Conservation (phyloP, 2,797 vertebrate genomes). For the Brachymystax lenok region DNA sequence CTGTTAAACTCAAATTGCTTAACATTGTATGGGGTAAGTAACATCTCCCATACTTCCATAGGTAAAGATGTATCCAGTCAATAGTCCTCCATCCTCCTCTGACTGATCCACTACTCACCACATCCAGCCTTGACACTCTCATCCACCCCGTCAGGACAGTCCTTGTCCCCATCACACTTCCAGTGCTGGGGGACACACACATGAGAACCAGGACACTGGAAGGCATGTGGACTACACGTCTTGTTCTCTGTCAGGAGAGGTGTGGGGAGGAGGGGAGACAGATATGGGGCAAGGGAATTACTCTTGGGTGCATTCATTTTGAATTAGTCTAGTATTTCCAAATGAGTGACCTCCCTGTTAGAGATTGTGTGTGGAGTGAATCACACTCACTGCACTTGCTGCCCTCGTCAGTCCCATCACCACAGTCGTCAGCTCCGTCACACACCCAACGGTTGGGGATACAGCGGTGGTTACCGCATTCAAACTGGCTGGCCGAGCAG, state of each 20-base stretch:
- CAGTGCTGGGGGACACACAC: slow-evolving; percentile 91
- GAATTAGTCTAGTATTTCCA: not conserved
- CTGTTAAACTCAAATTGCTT: not conserved
- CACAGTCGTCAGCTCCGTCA: slow-evolving; percentile 92
- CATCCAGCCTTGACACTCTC: slow-evolving; percentile 90
- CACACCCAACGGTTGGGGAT: slow-evolving; percentile 96
- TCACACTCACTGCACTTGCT: slow-evolving; percentile 86
- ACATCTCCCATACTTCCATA: not conserved
- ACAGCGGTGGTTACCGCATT: slow-evolving; percentile 94
- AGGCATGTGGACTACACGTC: slow-evolving; percentile 88
- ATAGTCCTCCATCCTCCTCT: not conserved
- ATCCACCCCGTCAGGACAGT: slow-evolving; percentile 90
- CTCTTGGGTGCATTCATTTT: not conserved
- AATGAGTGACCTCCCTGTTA: not conserved
- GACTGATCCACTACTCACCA: slow-evolving; percentile 75
- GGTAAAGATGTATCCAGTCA: not conserved
- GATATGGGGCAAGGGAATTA: not conserved
- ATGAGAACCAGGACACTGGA: slow-evolving; percentile 90
- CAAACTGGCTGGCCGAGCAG: slow-evolving; percentile 90
- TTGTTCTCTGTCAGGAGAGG: slow-evolving; percentile 77
- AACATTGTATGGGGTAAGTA: not conserved
- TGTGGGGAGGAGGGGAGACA: not conserved
- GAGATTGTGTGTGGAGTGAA: not conserved
- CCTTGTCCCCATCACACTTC: slow-evolving; percentile 95
- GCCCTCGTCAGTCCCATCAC: slow-evolving; percentile 91